Percentiles rank a stretch among this genome's conserved stretches.
Conservation (phyloP, 1,140 invertebrate genomes). For the Cryptotermes secundus region DNA sequence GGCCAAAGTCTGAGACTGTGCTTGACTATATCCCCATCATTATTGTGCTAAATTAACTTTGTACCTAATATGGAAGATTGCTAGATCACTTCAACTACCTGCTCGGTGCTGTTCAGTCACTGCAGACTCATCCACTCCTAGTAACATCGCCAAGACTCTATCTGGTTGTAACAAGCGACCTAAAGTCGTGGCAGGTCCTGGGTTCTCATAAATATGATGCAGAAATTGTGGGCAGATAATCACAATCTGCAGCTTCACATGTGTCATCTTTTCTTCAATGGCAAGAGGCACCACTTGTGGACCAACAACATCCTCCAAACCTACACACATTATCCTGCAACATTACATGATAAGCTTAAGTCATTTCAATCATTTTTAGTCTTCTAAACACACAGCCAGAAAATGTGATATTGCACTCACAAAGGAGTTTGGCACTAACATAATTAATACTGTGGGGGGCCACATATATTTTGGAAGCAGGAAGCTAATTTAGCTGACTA, state of each 20-base stretch:
- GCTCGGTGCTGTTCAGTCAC: conserved; percentile 60
- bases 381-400: no score
- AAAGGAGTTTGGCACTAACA: no score
- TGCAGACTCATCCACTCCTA: conserved; percentile 67
- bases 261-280: conserved; percentile 48
- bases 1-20: no score
- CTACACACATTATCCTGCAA: conserved; percentile 67
- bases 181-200: conserved; percentile 54
- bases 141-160: conserved; percentile 72
- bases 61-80: no score
- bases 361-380: no score
- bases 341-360: background rate
- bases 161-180: conserved; percentile 65
- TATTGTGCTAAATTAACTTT: background rate
- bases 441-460: no score
- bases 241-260: conserved; percentile 63
- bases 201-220: conserved; percentile 57
- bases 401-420: no score
- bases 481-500: no score
- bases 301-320: conserved; percentile 65
- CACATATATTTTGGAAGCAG: no score
- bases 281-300: conserved; percentile 52
- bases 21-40: background rate
- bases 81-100: conserved; percentile 42
- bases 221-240: conserved; percentile 74